Evolutionary conservation across 1,140 invertebrate species (phyloP).

Genomic region (Drosophila sp.): DNA sequence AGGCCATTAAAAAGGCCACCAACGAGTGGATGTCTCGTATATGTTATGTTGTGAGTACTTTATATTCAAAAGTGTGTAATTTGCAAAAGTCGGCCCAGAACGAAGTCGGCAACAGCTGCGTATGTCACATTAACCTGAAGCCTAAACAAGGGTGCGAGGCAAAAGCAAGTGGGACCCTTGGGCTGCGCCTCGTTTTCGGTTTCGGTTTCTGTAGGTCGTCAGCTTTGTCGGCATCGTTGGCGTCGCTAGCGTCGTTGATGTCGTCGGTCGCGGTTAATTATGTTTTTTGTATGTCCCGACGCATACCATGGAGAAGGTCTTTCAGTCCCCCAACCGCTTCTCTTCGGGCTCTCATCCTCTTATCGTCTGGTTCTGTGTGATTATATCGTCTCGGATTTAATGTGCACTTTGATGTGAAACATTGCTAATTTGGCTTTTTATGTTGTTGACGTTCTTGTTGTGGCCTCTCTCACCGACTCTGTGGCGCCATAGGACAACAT

Average conservation of each 20-base stretch:
- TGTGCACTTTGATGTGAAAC: constrained; percentile 80
- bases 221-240: constrained; percentile 10
- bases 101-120: constrained; percentile 59
- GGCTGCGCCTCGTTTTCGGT: constrained; percentile 30
- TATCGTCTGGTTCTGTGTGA: constrained; percentile 41
- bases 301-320: constrained; percentile 48
- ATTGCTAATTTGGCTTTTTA: constrained; percentile 73
- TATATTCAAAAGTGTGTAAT: constrained; percentile 81
- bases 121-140: constrained; percentile 73
- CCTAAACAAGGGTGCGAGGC: constrained; percentile 19
- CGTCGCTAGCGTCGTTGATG: constrained; percentile 29
- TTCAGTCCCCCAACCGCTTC: not conserved
- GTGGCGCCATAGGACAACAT: constrained; percentile 8
- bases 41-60: constrained; percentile 68
- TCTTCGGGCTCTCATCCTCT: not conserved
- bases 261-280: constrained; percentile 74
- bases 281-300: constrained; percentile 71
- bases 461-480: constrained; percentile 2
- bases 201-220: constrained; percentile 32
- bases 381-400: constrained; percentile 77
- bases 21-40: constrained; percentile 53
- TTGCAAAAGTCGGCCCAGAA: constrained; percentile 63
- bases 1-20: constrained; percentile 61
- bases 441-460: constrained; percentile 36
- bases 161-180: constrained; percentile 23